phyloP scores from a whole-genome alignment of 2,888 invertebrate species.

The Aleiodes leptofemur region DNA sequence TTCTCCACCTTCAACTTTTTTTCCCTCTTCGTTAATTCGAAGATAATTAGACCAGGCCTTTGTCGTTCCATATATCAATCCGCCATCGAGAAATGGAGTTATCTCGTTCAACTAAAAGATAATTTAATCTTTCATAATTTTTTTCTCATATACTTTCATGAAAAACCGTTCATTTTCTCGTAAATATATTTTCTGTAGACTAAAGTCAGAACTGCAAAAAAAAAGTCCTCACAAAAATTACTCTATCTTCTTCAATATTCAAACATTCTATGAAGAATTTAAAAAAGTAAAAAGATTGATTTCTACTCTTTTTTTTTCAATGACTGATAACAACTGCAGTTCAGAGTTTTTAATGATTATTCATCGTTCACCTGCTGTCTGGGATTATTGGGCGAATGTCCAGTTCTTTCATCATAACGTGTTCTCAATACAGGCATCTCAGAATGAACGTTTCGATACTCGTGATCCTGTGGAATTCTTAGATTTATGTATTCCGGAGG shows the following conservation, averaged over 20 bases:
- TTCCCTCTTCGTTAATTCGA: constrained; percentile 76
- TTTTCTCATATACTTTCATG: too few species aligned
- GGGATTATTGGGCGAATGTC: constrained; percentile 79
- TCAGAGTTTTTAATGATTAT: not conserved
- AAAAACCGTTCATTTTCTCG: too few species aligned
- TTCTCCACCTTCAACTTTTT: constrained; percentile 74
- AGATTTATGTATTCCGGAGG: constrained; percentile 80
- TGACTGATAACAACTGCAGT: too few species aligned
- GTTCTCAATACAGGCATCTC: constrained; percentile 78
- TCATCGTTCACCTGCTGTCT: constrained; percentile 76
- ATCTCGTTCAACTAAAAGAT: constrained; percentile 78
- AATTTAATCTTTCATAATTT: constrained; percentile 16
- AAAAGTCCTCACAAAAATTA: too few species aligned
- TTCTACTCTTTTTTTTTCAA: too few species aligned
- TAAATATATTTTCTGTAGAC: too few species aligned
- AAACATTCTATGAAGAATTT: too few species aligned
- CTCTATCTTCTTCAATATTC: too few species aligned
- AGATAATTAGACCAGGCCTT: constrained; percentile 79
- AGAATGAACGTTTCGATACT: constrained; percentile 68
- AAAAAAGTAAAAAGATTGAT: too few species aligned
- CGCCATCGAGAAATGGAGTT: constrained; percentile 80
- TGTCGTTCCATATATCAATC: constrained; percentile 79
- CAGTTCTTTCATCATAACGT: constrained; percentile 77
- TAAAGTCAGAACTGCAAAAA: too few species aligned
- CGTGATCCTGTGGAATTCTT: constrained; percentile 75